Base-by-base conservation (phyloP, 1,140 invertebrate genomes). In the Heterodera carotae region DNA sequence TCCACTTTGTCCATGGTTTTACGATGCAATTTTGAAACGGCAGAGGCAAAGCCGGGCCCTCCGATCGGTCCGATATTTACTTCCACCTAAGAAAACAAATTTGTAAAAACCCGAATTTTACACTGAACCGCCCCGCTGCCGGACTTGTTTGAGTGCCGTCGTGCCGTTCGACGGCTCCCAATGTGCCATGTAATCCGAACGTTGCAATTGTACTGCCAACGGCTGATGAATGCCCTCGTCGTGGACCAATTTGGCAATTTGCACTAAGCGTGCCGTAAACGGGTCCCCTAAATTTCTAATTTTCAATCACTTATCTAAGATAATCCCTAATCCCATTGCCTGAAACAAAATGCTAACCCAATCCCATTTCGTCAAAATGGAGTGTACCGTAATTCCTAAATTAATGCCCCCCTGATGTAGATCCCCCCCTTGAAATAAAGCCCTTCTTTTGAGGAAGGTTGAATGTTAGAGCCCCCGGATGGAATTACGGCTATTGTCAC, bases 51-150 rank as follows among this genome's bases (percentile, higher is more conserved):
- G 94, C 95, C 82, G 92, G 69, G 94, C 91, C 97, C 96, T 86
- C 94, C 94, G 33, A 94, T 92, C 67, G 95, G 93, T 87, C 98
- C 95, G 81, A 94, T 94, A 91, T 98, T 98, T 86, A 96, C 92
- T 91, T 98, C 95, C 81, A 98, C 93, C 91, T 97, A 59, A 78
- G 22, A 53, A 53, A 18, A 43, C 39, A 43, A 43, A 43, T 8
- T 43, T 43, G 2, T 1, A 53, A 53, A 53, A 53, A 53, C 48
- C 12, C 3, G 48, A 53, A 53, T 33, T 69, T 43, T 8, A 31
- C n/a, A 7, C 22, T 29, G n/a, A n/a, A n/a, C n/a, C n/a, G n/a
- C n/a, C n/a, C n/a, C n/a, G n/a, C n/a, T n/a, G n/a, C n/a, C n/a
- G 73, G 34, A 82, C 83, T 66, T 85, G 85, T 75, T 84, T 86